Conservation (phyloP, 2,113 vertebrate genomes). For the Cephalopterus ornatus region DNA sequence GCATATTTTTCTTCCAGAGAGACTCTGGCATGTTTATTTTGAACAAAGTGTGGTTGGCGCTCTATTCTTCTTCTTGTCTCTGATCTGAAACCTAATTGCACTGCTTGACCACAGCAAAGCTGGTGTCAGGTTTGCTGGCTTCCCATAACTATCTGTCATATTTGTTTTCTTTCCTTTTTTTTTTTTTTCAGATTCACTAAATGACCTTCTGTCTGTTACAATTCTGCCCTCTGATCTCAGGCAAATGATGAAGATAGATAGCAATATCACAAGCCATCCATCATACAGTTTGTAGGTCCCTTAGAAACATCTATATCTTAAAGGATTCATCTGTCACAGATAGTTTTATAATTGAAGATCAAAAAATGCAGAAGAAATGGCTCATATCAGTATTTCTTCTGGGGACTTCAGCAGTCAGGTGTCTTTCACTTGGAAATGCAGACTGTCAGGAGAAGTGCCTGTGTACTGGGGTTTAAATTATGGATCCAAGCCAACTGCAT, state of each 20-base stretch:
- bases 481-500: neutral
- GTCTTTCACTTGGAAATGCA: neutral
- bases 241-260: slow-evolving; percentile 53
- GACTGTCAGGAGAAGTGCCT: neutral
- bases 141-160: slow-evolving; percentile 33
- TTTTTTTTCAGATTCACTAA: neutral
- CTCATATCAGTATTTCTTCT: neutral
- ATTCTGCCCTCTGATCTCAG: slow-evolving; percentile 53
- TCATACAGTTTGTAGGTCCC: slow-evolving; percentile 37
- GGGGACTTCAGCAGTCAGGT: neutral
- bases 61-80: neutral
- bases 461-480: neutral
- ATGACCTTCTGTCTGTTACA: slow-evolving; percentile 54
- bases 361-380: neutral
- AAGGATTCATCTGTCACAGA: slow-evolving; percentile 41
- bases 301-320: slow-evolving; percentile 45
- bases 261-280: slow-evolving; percentile 9
- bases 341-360: neutral
- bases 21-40: neutral
- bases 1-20: neutral
- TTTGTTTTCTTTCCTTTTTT: neutral
- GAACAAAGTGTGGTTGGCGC: neutral
- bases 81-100: slow-evolving; percentile 21
- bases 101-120: slow-evolving; percentile 31
- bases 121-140: slow-evolving; percentile 31